Evolutionary conservation across 2,113 vertebrate genomes (phyloP).

Genomic region (Tachuris rubrigastra): DNA sequence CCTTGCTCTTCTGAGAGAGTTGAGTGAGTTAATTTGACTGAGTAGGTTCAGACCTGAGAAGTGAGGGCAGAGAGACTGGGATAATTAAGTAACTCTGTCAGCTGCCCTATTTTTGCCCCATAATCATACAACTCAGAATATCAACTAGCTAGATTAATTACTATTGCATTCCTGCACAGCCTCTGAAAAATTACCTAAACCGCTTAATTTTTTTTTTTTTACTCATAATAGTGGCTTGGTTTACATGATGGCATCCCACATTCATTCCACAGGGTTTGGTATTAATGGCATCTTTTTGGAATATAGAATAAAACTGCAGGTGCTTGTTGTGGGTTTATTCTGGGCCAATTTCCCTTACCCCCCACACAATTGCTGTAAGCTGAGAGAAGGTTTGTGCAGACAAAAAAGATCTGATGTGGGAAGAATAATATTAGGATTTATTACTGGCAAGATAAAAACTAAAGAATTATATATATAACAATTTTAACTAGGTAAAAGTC

Average conservation of each 20-base stretch:
- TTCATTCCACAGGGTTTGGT: background rate
- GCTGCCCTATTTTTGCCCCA: background rate
- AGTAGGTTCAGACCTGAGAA: background rate
- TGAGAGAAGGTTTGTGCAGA: too few species aligned
- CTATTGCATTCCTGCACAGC: background rate
- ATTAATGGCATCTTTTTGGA: background rate
- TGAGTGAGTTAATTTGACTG: background rate
- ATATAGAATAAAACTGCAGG: background rate
- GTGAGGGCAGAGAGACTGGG: background rate
- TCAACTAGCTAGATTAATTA: constrained; percentile 1
- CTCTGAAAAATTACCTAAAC: constrained; percentile 6
- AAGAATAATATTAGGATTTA: too few species aligned
- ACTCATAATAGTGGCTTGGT: background rate
- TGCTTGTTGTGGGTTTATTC: too few species aligned
- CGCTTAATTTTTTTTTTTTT: background rate
- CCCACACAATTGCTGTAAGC: too few species aligned
- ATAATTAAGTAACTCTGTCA: background rate
- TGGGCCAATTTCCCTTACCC: too few species aligned
- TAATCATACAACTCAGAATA: background rate
- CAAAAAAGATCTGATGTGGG: too few species aligned
- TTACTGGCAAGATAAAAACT: too few species aligned
- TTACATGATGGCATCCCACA: background rate
- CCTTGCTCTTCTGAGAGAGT: background rate
- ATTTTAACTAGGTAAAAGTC: too few species aligned
- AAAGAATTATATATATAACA: too few species aligned